Conservation (phyloP, 2,888 invertebrate species). For the Drosophila melanocephala region DNA sequence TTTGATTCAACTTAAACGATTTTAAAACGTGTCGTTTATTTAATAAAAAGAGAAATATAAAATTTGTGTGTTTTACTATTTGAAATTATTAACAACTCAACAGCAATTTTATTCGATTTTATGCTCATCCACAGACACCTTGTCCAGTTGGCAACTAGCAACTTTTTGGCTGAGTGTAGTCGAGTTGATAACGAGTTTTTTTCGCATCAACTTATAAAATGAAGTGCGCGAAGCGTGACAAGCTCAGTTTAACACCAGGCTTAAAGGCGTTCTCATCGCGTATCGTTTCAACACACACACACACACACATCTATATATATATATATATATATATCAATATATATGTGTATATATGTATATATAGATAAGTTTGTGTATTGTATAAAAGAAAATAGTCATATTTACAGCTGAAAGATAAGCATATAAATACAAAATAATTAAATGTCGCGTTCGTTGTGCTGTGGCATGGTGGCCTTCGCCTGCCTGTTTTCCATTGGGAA, state of each 20-base stretch:
- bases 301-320: conserved; percentile 1
- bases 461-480: conserved; percentile 54
- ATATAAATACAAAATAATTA: conserved; percentile 29
- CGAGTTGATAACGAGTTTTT: conserved; percentile 64
- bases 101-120: background rate
- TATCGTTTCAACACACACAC: background rate
- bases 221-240: conserved; percentile 30
- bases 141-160: background rate
- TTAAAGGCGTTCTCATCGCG: conserved; percentile 29
- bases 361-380: conserved; percentile 10
- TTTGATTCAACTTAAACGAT: background rate
- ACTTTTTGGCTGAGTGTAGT: conserved; percentile 3
- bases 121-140: background rate
- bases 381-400: conserved; percentile 26
- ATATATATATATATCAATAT: conserved; percentile 5
- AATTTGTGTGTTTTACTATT: background rate
- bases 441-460: conserved; percentile 53
- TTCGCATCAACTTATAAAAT: conserved; percentile 65
- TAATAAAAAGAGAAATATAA: too few relatives aligned
- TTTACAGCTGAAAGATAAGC: conserved; percentile 53
- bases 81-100: background rate
- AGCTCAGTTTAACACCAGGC: conserved; percentile 56
- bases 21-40: background rate
- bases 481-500: conserved; percentile 37
- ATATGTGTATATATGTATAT: background rate